These are phyloP conservation scores for Pomacea canaliculata DNA, from an alignment of 2,888 invertebrate species.

Conservation along the genomic window DNA sequence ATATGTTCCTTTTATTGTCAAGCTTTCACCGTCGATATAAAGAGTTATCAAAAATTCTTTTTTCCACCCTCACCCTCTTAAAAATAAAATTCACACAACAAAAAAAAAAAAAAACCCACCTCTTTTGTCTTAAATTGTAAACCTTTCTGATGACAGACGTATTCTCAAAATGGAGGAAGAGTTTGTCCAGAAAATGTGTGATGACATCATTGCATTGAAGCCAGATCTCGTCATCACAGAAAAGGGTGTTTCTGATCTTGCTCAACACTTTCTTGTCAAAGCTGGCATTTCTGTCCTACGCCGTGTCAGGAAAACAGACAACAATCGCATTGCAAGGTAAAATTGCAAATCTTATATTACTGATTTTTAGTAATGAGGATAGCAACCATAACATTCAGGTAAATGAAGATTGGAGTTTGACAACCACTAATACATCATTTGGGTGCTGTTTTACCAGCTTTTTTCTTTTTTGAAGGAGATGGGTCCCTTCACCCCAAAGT, in stretches of 20 bases:
- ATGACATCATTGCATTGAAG: constrained; percentile 92
- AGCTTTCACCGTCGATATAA: no score
- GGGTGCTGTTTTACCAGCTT: no score
- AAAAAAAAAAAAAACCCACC: not conserved
- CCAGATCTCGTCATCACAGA: constrained; percentile 98
- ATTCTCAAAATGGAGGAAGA: constrained; percentile 96
- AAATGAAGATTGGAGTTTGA: no score
- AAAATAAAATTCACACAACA: not conserved
- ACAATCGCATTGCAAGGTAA: constrained; percentile 90
- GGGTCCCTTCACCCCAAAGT: no score
- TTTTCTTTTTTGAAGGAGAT: no score
- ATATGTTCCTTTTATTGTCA: no score
- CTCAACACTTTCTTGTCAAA: constrained; percentile 73
- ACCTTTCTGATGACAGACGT: constrained; percentile 74
- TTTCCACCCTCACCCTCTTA: no score
- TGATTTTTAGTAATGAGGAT: not conserved
- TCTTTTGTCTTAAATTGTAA: not conserved
- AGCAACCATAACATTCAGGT: no score
- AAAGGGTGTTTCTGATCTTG: constrained; percentile 88
- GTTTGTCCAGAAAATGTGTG: constrained; percentile 87
- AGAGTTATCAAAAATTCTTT: no score
- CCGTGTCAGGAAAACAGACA: constrained; percentile 94
- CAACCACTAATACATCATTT: no score
- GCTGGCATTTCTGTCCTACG: constrained; percentile 76
- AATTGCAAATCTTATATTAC: not conserved